A percentile compares a stretch with the other conserved stretches of the same genome.
These are phyloP conservation scores for Coelinius sp. DNA, from an alignment of 2,888 invertebrate species.

Conservation along the genomic window DNA sequence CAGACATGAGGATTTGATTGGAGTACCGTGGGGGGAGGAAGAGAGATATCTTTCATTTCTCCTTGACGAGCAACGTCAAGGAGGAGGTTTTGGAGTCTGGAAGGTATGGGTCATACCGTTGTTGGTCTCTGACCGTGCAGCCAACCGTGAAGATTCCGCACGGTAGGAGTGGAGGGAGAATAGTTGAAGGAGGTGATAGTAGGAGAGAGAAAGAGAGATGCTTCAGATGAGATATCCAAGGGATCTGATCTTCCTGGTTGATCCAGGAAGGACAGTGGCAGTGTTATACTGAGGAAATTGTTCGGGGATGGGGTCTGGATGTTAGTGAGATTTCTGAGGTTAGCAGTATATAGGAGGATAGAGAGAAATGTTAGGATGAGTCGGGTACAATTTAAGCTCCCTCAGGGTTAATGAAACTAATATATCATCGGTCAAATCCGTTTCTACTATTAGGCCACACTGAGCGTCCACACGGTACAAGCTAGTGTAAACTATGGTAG, in stretches of 20 bases:
- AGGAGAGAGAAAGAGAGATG: not conserved
- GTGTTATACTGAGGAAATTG: conserved; percentile 1
- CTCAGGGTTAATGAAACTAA: conserved; percentile 61
- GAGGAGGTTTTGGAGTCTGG: not conserved
- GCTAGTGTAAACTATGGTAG: conserved; percentile 17
- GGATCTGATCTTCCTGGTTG: conserved; percentile 28
- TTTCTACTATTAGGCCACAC: conserved; percentile 47
- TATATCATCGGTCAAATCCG: conserved; percentile 65
- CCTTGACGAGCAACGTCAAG: conserved; percentile 18
- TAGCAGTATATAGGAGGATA: not conserved
- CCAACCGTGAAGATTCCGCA: conserved; percentile 9
- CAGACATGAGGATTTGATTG: conserved; percentile 1
- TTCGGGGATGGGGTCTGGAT: not conserved
- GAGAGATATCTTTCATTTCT: conserved; percentile 18
- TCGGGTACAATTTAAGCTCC: conserved; percentile 52
- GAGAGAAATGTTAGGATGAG: conserved; percentile 33
- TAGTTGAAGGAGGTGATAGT: conserved; percentile 24
- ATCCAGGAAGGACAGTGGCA: conserved; percentile 20
- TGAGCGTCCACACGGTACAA: conserved; percentile 28
- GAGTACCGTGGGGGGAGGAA: not conserved
- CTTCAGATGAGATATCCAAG: conserved; percentile 18
- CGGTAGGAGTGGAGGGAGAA: conserved; percentile 13
- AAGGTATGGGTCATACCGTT: conserved; percentile 20
- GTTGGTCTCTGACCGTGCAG: conserved; percentile 32
- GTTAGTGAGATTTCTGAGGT: conserved; percentile 18